phyloP scores from a whole-genome alignment of 2,797 vertebrate genomes.

The Vireo griseus region DNA sequence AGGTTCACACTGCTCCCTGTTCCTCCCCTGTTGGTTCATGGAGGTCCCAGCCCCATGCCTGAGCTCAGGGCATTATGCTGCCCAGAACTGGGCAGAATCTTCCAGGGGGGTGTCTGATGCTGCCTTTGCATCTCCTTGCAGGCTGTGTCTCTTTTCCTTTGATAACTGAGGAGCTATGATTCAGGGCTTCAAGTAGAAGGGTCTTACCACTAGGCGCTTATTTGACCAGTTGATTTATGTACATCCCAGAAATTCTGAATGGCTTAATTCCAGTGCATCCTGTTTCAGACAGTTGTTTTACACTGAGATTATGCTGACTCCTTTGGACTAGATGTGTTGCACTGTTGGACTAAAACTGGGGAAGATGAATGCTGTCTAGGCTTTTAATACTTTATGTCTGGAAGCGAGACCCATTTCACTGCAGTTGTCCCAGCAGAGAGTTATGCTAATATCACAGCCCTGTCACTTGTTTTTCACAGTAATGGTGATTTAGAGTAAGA shows the following conservation, averaged over 20 bases:
- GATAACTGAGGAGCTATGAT: neutral
- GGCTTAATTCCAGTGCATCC: neutral
- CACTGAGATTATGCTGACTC: neutral
- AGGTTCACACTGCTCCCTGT: fast-evolving
- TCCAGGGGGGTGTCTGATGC: neutral
- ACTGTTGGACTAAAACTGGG: neutral
- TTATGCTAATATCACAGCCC: neutral
- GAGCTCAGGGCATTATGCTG: neutral
- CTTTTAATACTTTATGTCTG: neutral
- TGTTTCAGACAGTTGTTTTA: neutral
- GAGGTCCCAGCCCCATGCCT: neutral
- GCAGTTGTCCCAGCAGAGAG: neutral
- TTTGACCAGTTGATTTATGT: neutral
- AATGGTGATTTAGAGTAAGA: neutral
- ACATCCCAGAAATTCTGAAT: neutral
- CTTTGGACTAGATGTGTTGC: neutral
- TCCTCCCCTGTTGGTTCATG: neutral
- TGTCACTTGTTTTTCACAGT: neutral
- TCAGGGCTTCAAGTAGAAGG: neutral
- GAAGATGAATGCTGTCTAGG: neutral
- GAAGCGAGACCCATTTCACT: neutral
- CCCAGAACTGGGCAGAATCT: neutral
- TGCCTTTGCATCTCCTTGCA: neutral
- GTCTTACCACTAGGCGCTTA: neutral
- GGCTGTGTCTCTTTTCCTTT: neutral